A percentile compares a stretch with the other conserved stretches of the same genome.
Evolutionary conservation across 1,140 invertebrate genomes (phyloP).

Genomic region (Coenobita brevimanus): DNA sequence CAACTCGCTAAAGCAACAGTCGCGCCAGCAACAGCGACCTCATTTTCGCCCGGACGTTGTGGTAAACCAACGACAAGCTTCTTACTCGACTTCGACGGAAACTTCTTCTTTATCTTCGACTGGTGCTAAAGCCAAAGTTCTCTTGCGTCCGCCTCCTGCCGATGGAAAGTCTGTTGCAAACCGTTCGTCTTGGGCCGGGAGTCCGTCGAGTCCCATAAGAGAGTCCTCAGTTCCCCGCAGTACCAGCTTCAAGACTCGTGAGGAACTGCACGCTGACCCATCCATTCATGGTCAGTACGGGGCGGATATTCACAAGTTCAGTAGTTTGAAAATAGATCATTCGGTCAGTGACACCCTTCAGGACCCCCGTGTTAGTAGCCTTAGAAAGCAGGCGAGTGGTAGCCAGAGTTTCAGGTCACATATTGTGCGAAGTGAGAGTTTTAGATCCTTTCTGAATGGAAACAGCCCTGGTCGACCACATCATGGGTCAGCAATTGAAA

Average conservation of each 20-base stretch:
- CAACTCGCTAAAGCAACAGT: constrained; percentile 66
- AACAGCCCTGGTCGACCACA: constrained; percentile 23
- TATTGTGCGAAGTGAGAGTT: constrained; percentile 56
- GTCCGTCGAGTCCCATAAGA: constrained; percentile 32
- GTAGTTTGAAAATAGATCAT: constrained; percentile 4
- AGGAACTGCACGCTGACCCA: constrained; percentile 18
- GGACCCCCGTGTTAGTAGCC: constrained; percentile 14
- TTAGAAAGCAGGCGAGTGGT: not conserved
- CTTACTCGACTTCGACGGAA: constrained; percentile 53
- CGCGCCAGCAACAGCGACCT: constrained; percentile 68
- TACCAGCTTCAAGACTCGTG: constrained; percentile 42
- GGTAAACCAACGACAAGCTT: constrained; percentile 45
- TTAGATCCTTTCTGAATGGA: constrained; percentile 31
- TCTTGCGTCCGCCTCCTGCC: constrained; percentile 30
- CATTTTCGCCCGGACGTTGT: constrained; percentile 69
- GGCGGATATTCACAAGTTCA: constrained; percentile 12
- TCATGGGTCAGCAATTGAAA: constrained; percentile 23
- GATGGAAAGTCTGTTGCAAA: constrained; percentile 37
- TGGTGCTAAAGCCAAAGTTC: constrained; percentile 40
- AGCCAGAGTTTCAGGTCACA: constrained; percentile 29
- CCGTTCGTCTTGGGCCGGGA: constrained; percentile 45
- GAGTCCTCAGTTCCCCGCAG: constrained; percentile 39
- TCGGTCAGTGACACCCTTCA: constrained; percentile 21
- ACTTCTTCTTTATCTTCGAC: constrained; percentile 68
- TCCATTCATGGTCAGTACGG: constrained; percentile 8